Evolutionary conservation across 2,797 vertebrate species (phyloP).

Genomic region (Sarcophilus harrisii): DNA sequence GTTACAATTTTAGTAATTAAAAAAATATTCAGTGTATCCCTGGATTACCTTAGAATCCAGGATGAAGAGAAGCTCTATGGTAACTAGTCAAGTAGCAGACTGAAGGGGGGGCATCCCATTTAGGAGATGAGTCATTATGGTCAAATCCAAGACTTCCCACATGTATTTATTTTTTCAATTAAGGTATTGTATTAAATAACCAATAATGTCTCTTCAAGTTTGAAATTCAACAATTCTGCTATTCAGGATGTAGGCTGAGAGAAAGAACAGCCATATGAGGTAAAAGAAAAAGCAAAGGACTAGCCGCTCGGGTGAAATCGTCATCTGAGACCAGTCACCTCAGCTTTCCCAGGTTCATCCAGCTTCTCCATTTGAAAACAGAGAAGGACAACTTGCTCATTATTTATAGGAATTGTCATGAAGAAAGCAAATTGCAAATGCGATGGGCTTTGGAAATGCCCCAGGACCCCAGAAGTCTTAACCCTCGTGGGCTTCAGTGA

Average conservation of each 20-base stretch:
- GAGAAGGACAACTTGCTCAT: neutral
- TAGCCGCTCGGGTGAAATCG: neutral
- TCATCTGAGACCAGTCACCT: neutral
- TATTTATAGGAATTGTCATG: neutral
- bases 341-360: neutral
- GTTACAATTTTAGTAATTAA: neutral
- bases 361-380: neutral
- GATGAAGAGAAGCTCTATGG: neutral
- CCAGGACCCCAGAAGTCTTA: neutral
- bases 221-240: neutral
- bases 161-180: neutral
- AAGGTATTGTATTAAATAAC: neutral
- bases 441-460: neutral
- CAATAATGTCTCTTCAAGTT: neutral
- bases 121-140: neutral
- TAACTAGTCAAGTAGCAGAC: neutral
- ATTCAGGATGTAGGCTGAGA: neutral
- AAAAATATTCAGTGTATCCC: neutral
- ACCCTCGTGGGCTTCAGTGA: neutral
- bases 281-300: neutral
- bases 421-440: neutral
- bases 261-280: neutral
- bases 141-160: neutral
- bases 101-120: neutral
- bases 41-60: neutral